Evolutionary conservation across 2,888 invertebrate species (phyloP).

Genomic region (Chironomus riparius): DNA sequence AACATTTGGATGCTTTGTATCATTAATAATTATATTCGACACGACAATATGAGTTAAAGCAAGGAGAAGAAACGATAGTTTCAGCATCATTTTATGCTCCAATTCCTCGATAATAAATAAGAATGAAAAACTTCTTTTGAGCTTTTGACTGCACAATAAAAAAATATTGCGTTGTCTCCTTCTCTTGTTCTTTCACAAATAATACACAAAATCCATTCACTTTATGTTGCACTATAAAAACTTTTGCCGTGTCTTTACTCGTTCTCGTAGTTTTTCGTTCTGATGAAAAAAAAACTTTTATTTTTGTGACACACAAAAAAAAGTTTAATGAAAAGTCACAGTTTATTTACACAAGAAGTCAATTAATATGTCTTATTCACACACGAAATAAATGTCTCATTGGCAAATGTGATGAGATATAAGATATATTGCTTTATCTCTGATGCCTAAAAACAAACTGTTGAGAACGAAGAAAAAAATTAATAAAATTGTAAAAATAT

Average conservation of each 20-base stretch:
- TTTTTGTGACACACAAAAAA: background rate
- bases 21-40: background rate
- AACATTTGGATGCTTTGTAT: background rate
- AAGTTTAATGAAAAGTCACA: background rate
- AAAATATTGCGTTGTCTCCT: background rate
- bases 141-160: background rate
- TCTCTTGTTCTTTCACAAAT: background rate
- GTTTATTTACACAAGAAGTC: slow-evolving; percentile 20
- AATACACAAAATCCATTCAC: background rate
- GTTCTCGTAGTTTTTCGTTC: background rate
- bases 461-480: no score
- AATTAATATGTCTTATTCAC: slow-evolving; percentile 6
- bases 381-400: background rate
- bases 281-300: background rate
- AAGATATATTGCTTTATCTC: no score
- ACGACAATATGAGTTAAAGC: background rate
- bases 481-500: no score
- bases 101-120: background rate
- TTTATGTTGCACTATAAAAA: background rate
- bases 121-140: background rate
- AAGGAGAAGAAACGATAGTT: background rate
- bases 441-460: no score
- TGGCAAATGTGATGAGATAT: no score
- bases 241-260: background rate
- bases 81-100: background rate